Conservation (phyloP, 37 sponge, comb jelly and placozoan genomes). For the Ianthella basta region DNA sequence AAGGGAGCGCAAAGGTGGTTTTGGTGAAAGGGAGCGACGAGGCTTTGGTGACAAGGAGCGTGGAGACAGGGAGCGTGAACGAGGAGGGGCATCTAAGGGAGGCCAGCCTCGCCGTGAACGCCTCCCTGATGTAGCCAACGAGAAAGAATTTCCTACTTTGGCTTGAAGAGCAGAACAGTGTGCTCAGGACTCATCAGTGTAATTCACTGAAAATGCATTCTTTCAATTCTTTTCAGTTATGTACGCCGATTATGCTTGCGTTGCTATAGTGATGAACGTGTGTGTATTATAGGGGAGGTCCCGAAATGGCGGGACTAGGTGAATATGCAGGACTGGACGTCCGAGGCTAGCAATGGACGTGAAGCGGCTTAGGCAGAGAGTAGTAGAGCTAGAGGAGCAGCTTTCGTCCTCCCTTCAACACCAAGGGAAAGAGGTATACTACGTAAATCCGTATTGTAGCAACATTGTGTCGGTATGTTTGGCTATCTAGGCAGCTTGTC, state of each 20-base stretch:
- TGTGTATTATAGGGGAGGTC: neutral
- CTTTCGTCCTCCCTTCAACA: slow-evolving; percentile 19
- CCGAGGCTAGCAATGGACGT: slow-evolving; percentile 35
- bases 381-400: slow-evolving; percentile 27
- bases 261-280: no score
- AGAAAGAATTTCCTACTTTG: slow-evolving; percentile 71
- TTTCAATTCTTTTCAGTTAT: no score
- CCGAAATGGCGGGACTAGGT: neutral
- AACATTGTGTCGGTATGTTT: no score
- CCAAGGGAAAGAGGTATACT: slow-evolving; percentile 1
- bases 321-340: neutral
- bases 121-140: slow-evolving; percentile 74
- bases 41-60: slow-evolving; percentile 29
- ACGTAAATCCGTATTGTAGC: no score
- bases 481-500: no score
- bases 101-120: slow-evolving; percentile 33
- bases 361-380: neutral
- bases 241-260: no score
- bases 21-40: slow-evolving; percentile 8
- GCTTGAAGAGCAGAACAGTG: neutral
- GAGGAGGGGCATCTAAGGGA: neutral
- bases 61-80: slow-evolving; percentile 11
- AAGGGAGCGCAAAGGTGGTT: neutral
- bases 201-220: no score
- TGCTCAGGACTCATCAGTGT: no score